Conservation (phyloP, 2,797 vertebrate genomes). For the Cyprinella venusta region DNA sequence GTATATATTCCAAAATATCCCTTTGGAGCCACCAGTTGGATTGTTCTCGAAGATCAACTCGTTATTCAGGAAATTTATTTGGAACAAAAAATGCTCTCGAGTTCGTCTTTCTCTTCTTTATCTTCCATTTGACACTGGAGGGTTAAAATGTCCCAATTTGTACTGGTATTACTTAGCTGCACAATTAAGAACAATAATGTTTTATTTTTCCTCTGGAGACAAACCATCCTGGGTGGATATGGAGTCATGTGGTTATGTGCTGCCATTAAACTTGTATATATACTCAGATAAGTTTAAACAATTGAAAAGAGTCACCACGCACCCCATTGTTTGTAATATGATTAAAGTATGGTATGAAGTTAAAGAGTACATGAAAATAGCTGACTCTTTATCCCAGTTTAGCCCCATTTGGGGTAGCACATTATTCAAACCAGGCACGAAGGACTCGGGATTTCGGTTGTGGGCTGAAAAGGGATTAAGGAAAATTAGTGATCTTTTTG, state of each 20-base stretch:
- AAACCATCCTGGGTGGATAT: too few species aligned
- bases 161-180: too few species aligned
- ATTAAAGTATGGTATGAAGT: too few species aligned
- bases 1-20: not conserved
- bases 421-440: not conserved
- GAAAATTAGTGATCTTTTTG: too few species aligned
- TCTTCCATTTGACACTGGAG: not conserved
- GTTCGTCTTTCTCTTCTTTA: not conserved
- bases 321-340: too few species aligned
- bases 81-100: not conserved
- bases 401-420: not conserved
- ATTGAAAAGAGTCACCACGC: too few species aligned
- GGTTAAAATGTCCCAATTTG: not conserved
- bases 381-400: too few species aligned
- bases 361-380: too few species aligned
- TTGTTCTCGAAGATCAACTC: not conserved
- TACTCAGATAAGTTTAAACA: too few species aligned
- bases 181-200: not conserved
- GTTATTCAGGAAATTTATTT: not conserved
- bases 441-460: not conserved
- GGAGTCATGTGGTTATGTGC: too few species aligned
- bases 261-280: too few species aligned
- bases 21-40: not conserved
- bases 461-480: too few species aligned
- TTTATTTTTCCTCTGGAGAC: not conserved